A percentile compares a stretch with the other conserved stretches of the same genome.
phyloP scores from a whole-genome alignment of 1,140 invertebrate species.

The Elymnias hypermnestra region DNA sequence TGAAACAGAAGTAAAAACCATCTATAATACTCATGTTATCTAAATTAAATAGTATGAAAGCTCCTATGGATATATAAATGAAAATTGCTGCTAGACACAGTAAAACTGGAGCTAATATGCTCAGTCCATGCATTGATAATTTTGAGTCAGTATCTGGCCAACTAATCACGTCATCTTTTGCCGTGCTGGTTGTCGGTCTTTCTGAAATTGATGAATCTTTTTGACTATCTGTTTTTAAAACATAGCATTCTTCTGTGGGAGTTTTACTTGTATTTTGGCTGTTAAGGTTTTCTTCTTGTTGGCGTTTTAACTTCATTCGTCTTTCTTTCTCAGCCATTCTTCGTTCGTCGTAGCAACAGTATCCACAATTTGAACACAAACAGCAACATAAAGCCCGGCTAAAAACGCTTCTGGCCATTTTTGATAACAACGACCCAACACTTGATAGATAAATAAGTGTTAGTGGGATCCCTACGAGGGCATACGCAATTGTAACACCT shows the following conservation, averaged over 20 bases:
- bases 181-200: constrained; percentile 59
- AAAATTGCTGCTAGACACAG: constrained; percentile 88
- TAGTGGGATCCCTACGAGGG: constrained; percentile 91
- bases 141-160: constrained; percentile 81
- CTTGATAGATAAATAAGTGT: constrained; percentile 92
- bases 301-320: constrained; percentile 86
- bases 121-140: constrained; percentile 84
- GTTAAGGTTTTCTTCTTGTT: constrained; percentile 85
- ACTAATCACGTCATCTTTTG: constrained; percentile 70
- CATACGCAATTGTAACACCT: constrained; percentile 92
- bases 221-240: constrained; percentile 72
- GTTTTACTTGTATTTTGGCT: constrained; percentile 77
- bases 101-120: constrained; percentile 87
- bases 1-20: constrained; percentile 96
- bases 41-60: constrained; percentile 89
- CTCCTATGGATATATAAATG: constrained; percentile 90
- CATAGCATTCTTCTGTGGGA: constrained; percentile 84
- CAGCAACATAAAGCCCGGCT: constrained; percentile 88
- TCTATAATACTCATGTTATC: constrained; percentile 92
- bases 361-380: constrained; percentile 89
- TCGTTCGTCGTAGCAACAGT: constrained; percentile 90
- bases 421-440: constrained; percentile 88
- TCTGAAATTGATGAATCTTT: constrained; percentile 64
- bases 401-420: constrained; percentile 92
- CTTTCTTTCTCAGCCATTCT: constrained; percentile 90